phyloP scores from a whole-genome alignment of 2,888 invertebrate species.

The Eupithecia dodoneata region DNA sequence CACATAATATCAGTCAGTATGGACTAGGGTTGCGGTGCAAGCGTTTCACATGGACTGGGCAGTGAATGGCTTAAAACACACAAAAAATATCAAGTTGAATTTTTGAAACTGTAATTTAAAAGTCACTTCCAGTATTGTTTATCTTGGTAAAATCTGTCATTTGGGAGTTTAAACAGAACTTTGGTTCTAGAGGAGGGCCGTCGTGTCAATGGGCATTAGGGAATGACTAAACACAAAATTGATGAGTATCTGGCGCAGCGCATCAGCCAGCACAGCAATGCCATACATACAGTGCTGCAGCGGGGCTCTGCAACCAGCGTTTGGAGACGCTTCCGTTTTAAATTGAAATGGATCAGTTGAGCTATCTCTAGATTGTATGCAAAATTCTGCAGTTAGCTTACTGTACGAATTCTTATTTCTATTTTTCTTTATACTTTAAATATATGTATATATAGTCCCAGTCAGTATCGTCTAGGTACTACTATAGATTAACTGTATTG shows the following conservation, averaged over 20 bases:
- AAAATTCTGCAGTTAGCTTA: too few relatives aligned
- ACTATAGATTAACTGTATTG: too few relatives aligned
- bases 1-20: too few relatives aligned
- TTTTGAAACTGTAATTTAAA: neutral
- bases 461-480: too few relatives aligned
- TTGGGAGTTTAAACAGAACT: conserved; percentile 50
- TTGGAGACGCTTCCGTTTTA: neutral
- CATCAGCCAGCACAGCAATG: neutral
- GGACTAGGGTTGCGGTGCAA: too few relatives aligned
- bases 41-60: too few relatives aligned
- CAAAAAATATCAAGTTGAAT: too few relatives aligned
- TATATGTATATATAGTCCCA: too few relatives aligned
- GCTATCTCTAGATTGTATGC: neutral
- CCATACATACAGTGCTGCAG: neutral
- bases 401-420: too few relatives aligned
- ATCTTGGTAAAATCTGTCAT: conserved; percentile 37
- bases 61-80: too few relatives aligned
- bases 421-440: too few relatives aligned
- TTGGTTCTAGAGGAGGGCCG: conserved; percentile 55
- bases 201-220: conserved; percentile 58
- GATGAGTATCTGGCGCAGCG: neutral
- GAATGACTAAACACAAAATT: conserved; percentile 55
- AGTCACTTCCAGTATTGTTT: conserved; percentile 47
- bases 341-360: neutral
- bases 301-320: neutral